Conservation (phyloP, 1,140 invertebrate genomes). For the Euschistus heros region DNA sequence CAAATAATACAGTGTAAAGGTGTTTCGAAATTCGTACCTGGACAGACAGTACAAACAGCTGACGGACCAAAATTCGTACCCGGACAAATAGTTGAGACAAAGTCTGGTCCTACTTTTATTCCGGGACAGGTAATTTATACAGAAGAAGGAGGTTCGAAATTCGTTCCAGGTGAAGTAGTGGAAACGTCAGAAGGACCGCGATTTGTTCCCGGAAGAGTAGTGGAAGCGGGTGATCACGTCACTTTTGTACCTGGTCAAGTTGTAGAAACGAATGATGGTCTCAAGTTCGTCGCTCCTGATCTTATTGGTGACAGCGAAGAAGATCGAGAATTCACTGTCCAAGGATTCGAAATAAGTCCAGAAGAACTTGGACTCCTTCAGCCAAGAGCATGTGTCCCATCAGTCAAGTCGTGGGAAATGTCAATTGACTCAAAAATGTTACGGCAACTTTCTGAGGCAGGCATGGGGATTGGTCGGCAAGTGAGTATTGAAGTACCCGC, state of each 20-base stretch:
- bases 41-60: conserved; percentile 55
- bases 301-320: conserved; percentile 48
- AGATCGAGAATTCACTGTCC: conserved; percentile 53
- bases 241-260: conserved; percentile 60
- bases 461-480: conserved; percentile 56
- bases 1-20: conserved; percentile 56
- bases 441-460: conserved; percentile 54
- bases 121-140: conserved; percentile 62
- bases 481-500: conserved; percentile 47
- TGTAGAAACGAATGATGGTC: conserved; percentile 57
- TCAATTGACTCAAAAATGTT: conserved; percentile 56
- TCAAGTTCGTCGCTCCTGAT: conserved; percentile 58
- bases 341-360: conserved; percentile 60
- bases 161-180: conserved; percentile 62
- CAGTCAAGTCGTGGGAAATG: conserved; percentile 44
- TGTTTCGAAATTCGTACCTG: conserved; percentile 57
- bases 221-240: conserved; percentile 53
- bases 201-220: conserved; percentile 60
- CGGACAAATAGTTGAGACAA: conserved; percentile 59
- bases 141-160: conserved; percentile 54
- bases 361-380: conserved; percentile 54
- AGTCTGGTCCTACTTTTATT: conserved; percentile 58
- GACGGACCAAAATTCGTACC: conserved; percentile 57
- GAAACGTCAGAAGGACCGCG: conserved; percentile 57
- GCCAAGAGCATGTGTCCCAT: conserved; percentile 37